These are phyloP conservation scores for Heliconius aoede DNA, from an alignment of 2,888 invertebrate genomes.

Conservation along the genomic window DNA sequence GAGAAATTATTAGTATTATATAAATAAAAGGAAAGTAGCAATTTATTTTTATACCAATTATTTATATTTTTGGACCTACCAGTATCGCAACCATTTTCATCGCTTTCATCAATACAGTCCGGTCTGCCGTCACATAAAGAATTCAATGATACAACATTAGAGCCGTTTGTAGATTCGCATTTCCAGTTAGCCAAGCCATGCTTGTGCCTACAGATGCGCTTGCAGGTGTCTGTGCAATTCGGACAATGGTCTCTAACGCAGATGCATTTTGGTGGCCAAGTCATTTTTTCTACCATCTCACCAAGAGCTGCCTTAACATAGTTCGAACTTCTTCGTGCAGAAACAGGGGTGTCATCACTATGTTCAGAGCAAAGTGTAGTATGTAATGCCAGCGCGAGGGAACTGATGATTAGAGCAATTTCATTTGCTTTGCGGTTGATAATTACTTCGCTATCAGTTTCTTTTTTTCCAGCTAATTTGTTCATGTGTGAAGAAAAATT, in stretches of 20 bases:
- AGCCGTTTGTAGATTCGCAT: conserved; percentile 60
- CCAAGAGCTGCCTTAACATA: conserved; percentile 42
- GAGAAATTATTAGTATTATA: neutral
- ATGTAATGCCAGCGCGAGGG: conserved; percentile 58
- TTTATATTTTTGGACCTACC: conserved; percentile 51
- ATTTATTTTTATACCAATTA: neutral
- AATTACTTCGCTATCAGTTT: conserved; percentile 21
- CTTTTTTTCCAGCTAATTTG: conserved; percentile 30
- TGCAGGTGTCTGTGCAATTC: conserved; percentile 60
- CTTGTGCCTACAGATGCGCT: conserved; percentile 62
- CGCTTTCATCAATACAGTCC: conserved; percentile 71
- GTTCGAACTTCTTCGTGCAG: conserved; percentile 38
- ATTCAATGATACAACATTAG: conserved; percentile 57
- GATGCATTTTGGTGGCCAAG: conserved; percentile 56
- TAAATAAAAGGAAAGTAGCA: neutral
- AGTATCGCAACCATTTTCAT: conserved; percentile 63
- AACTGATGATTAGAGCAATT: conserved; percentile 57
- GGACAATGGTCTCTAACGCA: conserved; percentile 59
- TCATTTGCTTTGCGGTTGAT: conserved; percentile 50
- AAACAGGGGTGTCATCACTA: conserved; percentile 38
- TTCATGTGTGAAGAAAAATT: conserved; percentile 12
- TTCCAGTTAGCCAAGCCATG: conserved; percentile 59
- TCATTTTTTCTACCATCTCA: conserved; percentile 37
- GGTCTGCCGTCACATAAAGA: conserved; percentile 72
- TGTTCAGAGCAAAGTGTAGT: conserved; percentile 56